Base-by-base conservation (phyloP, 2,888 invertebrate genomes). In the Diadromus collaris region DNA sequence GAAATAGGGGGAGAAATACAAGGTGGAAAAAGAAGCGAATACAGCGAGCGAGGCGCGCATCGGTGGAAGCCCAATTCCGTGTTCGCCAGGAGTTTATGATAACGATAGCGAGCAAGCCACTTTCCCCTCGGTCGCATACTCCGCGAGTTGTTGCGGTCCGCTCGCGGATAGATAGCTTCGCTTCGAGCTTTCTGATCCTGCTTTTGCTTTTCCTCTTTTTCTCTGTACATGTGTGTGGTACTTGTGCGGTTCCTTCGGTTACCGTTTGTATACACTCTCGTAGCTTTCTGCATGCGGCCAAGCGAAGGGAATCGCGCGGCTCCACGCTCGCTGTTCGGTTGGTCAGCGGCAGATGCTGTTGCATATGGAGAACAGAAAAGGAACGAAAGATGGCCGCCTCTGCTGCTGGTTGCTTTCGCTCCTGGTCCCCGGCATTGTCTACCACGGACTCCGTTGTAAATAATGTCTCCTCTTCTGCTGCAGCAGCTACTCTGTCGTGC, bases 291-390 rank as follows among this genome's bases (percentile, higher is more conserved):
- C 68, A 68, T 41, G 38, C 29, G 46, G 61, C 54, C 48, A 58
- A 60, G 21, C 56, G 68, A 56, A 48, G 46, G 67, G 46, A 70
- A 61, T 54, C 69, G 78, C 64, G 29, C 24, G 60, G 44, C 56
- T 60, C 58, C 64, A 64, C 60, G 74, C 70, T 16, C 24, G 56
- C 19, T 19, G 60, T 34, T 60, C 34, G 60, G 60, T 60, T 60
- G 19, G 32, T n/a, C 60, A 34, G 69, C 75, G 72, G 86, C 88
- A 86, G 88, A 88, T 89, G 88, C 89, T 89, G 87, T 89, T 89
- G 88, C 89, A 88, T 89, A 90, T 89, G 89, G 89, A 89, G 88
- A 87, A 86, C 85, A 88, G 88, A 88, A 89, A 89, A 89, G 87
- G 86, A 88, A 88, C 82, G 87, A 88, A 88, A 89, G 88, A 89